phyloP scores from a whole-genome alignment of 2,888 invertebrate genomes.

The Magallana nippona region DNA sequence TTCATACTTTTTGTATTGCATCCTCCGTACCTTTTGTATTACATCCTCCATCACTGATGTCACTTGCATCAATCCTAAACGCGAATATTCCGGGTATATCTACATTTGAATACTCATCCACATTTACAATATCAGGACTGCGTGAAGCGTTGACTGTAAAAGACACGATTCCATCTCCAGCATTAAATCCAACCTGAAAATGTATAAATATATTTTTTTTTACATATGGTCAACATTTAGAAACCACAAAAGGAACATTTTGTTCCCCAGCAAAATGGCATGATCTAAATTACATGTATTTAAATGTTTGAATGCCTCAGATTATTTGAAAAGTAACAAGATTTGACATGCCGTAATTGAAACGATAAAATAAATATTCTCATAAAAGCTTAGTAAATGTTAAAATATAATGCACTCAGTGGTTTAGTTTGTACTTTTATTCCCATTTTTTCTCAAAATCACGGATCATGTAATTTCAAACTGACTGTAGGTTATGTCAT shows the following conservation, averaged over 20 bases:
- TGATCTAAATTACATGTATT: too few species aligned
- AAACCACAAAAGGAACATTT: not conserved
- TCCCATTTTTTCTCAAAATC: too few species aligned
- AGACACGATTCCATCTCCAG: constrained; percentile 42
- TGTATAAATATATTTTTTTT: not conserved
- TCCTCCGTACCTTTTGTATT: constrained; percentile 43
- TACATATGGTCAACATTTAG: not conserved
- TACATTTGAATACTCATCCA: constrained; percentile 29
- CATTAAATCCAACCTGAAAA: constrained; percentile 45
- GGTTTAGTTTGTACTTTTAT: too few species aligned
- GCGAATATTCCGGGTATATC: constrained; percentile 38
- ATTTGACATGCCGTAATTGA: too few species aligned
- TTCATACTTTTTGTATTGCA: constrained; percentile 36
- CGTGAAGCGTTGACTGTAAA: constrained; percentile 42
- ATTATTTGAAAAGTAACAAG: too few species aligned
- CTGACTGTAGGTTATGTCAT: too few species aligned
- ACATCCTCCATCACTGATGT: constrained; percentile 41
- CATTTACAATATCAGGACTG: constrained; percentile 34
- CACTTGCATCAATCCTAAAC: constrained; percentile 39
- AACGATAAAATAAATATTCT: too few species aligned
- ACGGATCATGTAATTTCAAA: too few species aligned
- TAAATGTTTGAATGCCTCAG: too few species aligned
- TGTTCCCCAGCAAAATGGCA: too few species aligned
- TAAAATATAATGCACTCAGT: too few species aligned
- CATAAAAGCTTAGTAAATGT: too few species aligned